A percentile compares a stretch with the other conserved stretches of the same genome.
Evolutionary conservation across 1,140 invertebrate genomes (phyloP).

Genomic region (Doryteuthis pealeii): DNA sequence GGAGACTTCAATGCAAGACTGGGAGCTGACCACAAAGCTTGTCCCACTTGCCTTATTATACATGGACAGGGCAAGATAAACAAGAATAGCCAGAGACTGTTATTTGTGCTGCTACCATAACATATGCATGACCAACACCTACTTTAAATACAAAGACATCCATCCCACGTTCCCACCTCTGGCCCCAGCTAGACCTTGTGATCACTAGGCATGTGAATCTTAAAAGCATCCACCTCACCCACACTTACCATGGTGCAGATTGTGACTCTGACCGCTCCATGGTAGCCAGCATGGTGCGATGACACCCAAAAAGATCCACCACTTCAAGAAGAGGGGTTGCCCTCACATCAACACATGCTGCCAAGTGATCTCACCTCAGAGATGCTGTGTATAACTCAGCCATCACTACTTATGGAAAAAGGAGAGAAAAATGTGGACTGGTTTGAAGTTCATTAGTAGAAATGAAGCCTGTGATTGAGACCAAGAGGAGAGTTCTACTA

Average conservation of each 20-base stretch:
- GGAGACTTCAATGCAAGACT: slow-evolving; percentile 33
- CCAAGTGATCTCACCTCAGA: too few relatives aligned
- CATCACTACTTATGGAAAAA: too few relatives aligned
- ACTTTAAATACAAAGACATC: slow-evolving; percentile 25
- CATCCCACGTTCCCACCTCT: slow-evolving; percentile 26
- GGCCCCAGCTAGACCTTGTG: slow-evolving; percentile 31
- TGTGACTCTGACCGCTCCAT: slow-evolving; percentile 29
- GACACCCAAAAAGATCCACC: slow-evolving; percentile 21
- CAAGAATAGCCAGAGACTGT: too few relatives aligned
- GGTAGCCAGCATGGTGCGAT: slow-evolving; percentile 16
- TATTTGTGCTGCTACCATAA: too few relatives aligned
- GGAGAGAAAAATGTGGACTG: too few relatives aligned
- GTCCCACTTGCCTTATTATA: slow-evolving; percentile 20
- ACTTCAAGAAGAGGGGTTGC: slow-evolving; percentile 12
- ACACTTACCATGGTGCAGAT: slow-evolving; percentile 27
- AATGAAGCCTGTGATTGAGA: too few relatives aligned
- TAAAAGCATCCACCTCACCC: slow-evolving; percentile 14
- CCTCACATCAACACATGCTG: neutral
- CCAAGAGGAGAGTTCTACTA: too few relatives aligned
- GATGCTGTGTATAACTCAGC: too few relatives aligned
- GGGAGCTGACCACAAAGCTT: slow-evolving; percentile 20
- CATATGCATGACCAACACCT: too few relatives aligned
- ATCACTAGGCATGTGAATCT: slow-evolving; percentile 12
- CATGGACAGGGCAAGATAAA: slow-evolving; percentile 22
- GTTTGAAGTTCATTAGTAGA: too few relatives aligned